A percentile compares a stretch with the other conserved stretches of the same genome.
These are phyloP conservation scores for Gnatocerus cornutus DNA, from an alignment of 2,888 invertebrate species.

Conservation along the genomic window DNA sequence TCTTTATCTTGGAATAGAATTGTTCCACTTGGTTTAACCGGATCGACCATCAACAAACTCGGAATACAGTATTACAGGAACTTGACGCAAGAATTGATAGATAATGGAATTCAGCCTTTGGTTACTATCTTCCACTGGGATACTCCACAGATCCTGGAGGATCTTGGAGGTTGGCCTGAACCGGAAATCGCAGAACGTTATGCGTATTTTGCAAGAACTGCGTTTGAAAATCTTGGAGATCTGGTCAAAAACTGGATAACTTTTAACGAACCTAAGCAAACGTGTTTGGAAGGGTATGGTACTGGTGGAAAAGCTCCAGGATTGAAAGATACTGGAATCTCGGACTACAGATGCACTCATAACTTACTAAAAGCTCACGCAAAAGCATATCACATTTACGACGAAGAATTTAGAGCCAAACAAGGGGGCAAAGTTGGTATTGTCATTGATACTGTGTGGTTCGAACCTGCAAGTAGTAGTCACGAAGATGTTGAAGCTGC, in stretches of 20 bases:
- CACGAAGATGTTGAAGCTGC: slow-evolving; percentile 72
- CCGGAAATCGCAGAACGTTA: slow-evolving; percentile 73
- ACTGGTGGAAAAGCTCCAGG: slow-evolving; percentile 62
- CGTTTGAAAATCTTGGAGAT: slow-evolving; percentile 60
- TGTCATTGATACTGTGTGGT: slow-evolving; percentile 72
- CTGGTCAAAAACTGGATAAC: slow-evolving; percentile 72
- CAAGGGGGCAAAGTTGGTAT: slow-evolving; percentile 76
- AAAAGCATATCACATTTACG: slow-evolving; percentile 76
- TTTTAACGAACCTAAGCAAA: slow-evolving; percentile 71
- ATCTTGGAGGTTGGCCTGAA: slow-evolving; percentile 77
- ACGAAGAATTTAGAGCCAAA: slow-evolving; percentile 72
- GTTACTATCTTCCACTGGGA: slow-evolving; percentile 68
- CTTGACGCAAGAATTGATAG: slow-evolving; percentile 79
- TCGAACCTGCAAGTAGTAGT: slow-evolving; percentile 70
- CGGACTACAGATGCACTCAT: slow-evolving; percentile 79
- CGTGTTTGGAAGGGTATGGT: slow-evolving; percentile 59
- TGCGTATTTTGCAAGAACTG: slow-evolving; percentile 74
- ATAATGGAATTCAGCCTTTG: slow-evolving; percentile 73
- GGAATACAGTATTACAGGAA: slow-evolving; percentile 85
- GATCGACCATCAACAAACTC: slow-evolving; percentile 77
- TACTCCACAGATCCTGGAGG: slow-evolving; percentile 65
- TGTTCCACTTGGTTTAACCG: slow-evolving; percentile 77
- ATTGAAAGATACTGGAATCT: slow-evolving; percentile 64
- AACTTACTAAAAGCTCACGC: slow-evolving; percentile 81
- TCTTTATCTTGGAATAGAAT: slow-evolving; percentile 61